Conservation (phyloP, 2,797 vertebrate species). For the Megaceryle alcyon region DNA sequence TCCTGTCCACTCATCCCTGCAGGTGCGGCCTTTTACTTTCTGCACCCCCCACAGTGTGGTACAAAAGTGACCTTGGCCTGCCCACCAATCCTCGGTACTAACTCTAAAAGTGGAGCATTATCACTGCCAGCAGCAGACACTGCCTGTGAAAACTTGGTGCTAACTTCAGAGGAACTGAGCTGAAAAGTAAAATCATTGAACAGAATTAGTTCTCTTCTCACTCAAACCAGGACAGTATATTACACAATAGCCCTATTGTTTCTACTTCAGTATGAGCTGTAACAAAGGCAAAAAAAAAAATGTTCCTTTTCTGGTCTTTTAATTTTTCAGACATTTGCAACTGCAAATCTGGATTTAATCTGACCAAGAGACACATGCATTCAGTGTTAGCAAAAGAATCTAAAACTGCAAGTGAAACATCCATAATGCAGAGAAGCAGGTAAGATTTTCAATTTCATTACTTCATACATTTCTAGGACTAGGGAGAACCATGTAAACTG, state of each 20-base stretch:
- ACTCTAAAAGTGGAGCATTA: too few species aligned
- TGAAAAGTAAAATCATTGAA: too few species aligned
- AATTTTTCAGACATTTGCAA: background rate
- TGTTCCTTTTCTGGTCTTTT: background rate
- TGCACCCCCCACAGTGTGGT: too few species aligned
- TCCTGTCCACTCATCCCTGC: too few species aligned
- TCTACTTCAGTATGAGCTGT: background rate
- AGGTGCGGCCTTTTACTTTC: too few species aligned
- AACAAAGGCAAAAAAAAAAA: background rate
- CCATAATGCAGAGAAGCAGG: background rate
- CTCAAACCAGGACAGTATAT: background rate
- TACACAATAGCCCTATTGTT: background rate
- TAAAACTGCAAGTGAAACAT: background rate
- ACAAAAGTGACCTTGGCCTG: too few species aligned
- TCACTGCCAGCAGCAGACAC: too few species aligned
- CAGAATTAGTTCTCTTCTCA: too few species aligned
- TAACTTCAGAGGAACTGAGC: too few species aligned
- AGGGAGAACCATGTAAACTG: background rate
- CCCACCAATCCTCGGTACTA: too few species aligned
- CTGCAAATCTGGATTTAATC: background rate
- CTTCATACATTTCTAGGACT: background rate
- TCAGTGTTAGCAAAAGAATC: background rate
- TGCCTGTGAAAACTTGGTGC: too few species aligned
- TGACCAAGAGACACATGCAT: fast-evolving
- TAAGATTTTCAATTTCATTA: background rate